phyloP scores from a whole-genome alignment of 2,888 invertebrate species.

The Synanthedon vespiformis region DNA sequence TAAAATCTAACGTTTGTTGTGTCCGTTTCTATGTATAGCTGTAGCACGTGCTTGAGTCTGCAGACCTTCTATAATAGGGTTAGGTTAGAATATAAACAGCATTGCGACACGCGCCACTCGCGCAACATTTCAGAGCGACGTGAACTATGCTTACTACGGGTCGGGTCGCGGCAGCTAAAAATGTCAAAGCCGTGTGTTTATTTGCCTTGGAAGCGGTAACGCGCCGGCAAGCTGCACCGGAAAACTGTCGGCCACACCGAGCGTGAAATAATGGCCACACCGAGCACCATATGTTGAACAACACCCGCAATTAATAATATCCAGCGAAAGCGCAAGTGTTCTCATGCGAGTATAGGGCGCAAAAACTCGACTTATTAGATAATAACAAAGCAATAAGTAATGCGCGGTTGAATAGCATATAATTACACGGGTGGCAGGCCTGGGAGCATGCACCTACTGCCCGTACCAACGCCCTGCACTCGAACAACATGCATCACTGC shows the following conservation, averaged over 20 bases:
- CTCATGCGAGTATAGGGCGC: slow-evolving; percentile 40
- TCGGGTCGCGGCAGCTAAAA: slow-evolving; percentile 33
- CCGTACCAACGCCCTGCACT: slow-evolving; percentile 9
- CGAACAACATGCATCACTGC: slow-evolving; percentile 18
- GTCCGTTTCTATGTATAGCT: too few species aligned
- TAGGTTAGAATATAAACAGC: slow-evolving; percentile 30
- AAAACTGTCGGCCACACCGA: slow-evolving; percentile 36
- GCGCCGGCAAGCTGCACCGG: slow-evolving; percentile 34
- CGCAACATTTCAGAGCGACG: slow-evolving; percentile 45
- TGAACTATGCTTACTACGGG: slow-evolving; percentile 20
- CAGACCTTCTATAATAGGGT: slow-evolving; percentile 3
- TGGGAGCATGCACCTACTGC: slow-evolving; percentile 14
- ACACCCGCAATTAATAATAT: slow-evolving; percentile 53
- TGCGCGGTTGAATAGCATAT: slow-evolving; percentile 17
- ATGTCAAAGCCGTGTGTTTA: slow-evolving; percentile 60
- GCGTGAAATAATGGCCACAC: slow-evolving; percentile 59
- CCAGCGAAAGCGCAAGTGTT: slow-evolving; percentile 59
- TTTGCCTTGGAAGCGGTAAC: slow-evolving; percentile 31
- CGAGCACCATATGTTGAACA: slow-evolving; percentile 61
- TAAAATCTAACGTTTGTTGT: not conserved
- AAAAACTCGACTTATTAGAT: slow-evolving; percentile 34
- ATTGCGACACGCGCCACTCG: slow-evolving; percentile 35
- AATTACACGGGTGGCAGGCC: slow-evolving; percentile 17
- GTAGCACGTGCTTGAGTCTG: too few species aligned
- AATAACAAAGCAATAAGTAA: slow-evolving; percentile 18